Evolutionary conservation across 2,888 invertebrate genomes (phyloP).

Genomic region (Andrena bicolor): DNA sequence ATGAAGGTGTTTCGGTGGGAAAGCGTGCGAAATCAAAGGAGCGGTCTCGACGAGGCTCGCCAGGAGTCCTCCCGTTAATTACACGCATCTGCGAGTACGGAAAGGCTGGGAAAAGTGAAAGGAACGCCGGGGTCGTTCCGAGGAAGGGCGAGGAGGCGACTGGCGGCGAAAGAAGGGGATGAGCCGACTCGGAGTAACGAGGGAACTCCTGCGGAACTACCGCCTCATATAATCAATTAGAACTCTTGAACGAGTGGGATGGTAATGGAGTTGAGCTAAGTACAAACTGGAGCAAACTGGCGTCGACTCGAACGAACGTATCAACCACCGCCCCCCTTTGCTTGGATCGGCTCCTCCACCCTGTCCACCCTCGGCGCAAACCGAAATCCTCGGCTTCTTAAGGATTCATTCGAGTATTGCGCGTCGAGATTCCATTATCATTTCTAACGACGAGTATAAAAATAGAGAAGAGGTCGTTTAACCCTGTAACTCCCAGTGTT

Average conservation of each 20-base stretch:
- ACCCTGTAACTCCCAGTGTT: too few species aligned
- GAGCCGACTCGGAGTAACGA: constrained; percentile 66
- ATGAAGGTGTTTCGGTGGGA: neutral
- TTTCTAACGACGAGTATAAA: neutral
- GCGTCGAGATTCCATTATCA: neutral
- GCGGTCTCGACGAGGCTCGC: neutral
- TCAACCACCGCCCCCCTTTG: constrained; percentile 47
- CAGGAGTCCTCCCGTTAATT: constrained; percentile 17
- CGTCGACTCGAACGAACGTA: constrained; percentile 65
- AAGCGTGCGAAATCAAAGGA: constrained; percentile 10
- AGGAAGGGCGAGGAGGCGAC: constrained; percentile 35
- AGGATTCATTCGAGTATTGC: neutral
- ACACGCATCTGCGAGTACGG: constrained; percentile 22
- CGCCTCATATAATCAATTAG: constrained; percentile 80
- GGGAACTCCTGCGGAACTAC: constrained; percentile 74
- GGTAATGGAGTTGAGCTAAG: constrained; percentile 78
- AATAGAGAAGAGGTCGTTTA: too few species aligned
- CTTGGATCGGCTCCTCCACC: constrained; percentile 5
- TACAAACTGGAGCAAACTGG: constrained; percentile 80
- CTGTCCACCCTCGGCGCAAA: neutral
- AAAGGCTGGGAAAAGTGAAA: constrained; percentile 45
- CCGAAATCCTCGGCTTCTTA: constrained; percentile 4
- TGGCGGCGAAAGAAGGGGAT: constrained; percentile 52
- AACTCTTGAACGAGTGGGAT: constrained; percentile 76
- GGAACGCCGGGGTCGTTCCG: constrained; percentile 21